Percentiles rank a stretch among this genome's conserved stretches.
These are phyloP conservation scores for Phylloscopus trochiloides DNA, from an alignment of 2,113 vertebrate species.

Conservation along the genomic window DNA sequence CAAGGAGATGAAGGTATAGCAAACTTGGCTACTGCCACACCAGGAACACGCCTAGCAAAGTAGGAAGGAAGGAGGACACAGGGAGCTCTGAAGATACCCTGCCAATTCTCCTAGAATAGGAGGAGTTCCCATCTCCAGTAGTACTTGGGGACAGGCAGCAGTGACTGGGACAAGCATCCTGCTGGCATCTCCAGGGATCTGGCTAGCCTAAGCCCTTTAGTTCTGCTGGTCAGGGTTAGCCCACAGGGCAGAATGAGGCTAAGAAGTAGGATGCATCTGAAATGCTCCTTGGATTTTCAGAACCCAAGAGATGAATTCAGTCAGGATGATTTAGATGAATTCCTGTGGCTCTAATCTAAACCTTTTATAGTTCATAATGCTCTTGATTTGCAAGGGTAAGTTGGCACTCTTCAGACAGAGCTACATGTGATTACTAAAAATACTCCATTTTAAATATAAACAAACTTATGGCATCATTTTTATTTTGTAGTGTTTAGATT, in stretches of 20 bases:
- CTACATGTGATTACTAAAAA: not conserved
- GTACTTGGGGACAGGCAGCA: not conserved
- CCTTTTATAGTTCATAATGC: not conserved
- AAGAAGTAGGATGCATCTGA: not conserved
- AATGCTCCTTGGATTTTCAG: not conserved
- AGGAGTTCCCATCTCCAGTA: not conserved
- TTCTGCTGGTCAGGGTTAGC: not conserved
- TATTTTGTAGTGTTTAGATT: slow-evolving; percentile 22
- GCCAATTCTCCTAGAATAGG: not conserved
- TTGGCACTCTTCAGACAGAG: not conserved
- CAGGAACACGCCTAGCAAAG: not conserved
- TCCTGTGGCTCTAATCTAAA: not conserved
- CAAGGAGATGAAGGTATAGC: not conserved
- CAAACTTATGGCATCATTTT: slow-evolving; percentile 20
- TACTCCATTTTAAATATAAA: slow-evolving; percentile 5
- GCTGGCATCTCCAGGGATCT: not conserved
- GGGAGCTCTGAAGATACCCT: not conserved
- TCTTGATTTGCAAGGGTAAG: not conserved
- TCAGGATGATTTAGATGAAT: not conserved
- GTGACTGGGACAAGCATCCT: not conserved
- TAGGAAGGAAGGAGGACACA: not conserved
- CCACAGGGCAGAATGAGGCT: not conserved
- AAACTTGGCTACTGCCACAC: not conserved
- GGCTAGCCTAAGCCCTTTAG: not conserved
- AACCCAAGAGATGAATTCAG: not conserved